Percentiles rank a stretch among this genome's conserved stretches.
Conservation (phyloP, 2,888 invertebrate genomes). For the Cistogaster globosa region DNA sequence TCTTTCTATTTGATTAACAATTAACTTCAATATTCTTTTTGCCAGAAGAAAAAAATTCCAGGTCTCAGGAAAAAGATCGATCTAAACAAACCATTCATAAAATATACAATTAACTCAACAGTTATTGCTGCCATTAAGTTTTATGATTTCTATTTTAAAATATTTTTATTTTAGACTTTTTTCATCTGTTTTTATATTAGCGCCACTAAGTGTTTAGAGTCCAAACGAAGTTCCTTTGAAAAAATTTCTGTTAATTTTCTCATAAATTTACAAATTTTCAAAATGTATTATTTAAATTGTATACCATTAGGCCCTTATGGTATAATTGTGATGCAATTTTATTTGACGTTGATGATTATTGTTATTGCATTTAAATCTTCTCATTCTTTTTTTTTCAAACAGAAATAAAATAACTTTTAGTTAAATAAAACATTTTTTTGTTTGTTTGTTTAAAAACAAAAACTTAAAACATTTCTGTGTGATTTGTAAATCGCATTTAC, state of each 20-base stretch:
- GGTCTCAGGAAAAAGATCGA: constrained; percentile 16
- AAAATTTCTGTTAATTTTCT: constrained; percentile 44
- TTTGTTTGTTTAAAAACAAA: too few relatives aligned
- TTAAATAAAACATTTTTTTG: neutral
- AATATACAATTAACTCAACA: constrained; percentile 75
- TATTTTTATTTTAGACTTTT: constrained; percentile 44
- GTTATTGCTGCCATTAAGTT: constrained; percentile 81
- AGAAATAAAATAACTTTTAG: neutral
- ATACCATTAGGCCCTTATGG: neutral
- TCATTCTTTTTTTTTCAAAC: neutral
- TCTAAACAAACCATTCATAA: constrained; percentile 54
- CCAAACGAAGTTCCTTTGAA: constrained; percentile 8
- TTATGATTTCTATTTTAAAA: constrained; percentile 76
- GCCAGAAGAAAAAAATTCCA: neutral
- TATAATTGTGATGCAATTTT: constrained; percentile 59
- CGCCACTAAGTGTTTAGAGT: constrained; percentile 62
- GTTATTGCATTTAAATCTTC: constrained; percentile 68
- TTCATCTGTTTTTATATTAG: constrained; percentile 39
- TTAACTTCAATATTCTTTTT: constrained; percentile 30
- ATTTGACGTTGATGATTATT: constrained; percentile 69
- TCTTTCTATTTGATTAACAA: constrained; percentile 70
- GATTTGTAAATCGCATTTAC: too few relatives aligned
- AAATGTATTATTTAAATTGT: constrained; percentile 13
- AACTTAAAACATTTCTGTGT: neutral
- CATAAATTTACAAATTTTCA: constrained; percentile 45